phyloP scores from a whole-genome alignment of 2,113 vertebrate genomes.

The Ailurus styani region DNA sequence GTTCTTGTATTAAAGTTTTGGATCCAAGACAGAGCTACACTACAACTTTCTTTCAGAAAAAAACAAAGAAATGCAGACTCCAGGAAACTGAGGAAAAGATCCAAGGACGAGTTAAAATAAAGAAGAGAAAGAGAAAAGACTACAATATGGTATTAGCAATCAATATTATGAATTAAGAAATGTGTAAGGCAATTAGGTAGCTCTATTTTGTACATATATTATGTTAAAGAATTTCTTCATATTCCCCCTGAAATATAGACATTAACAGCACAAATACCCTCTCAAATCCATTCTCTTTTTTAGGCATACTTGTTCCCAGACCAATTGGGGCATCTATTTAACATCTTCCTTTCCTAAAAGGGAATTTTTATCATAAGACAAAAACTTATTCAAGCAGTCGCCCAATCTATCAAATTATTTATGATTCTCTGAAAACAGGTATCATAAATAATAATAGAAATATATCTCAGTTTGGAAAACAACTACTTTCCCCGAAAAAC shows the following conservation, averaged over 20 bases:
- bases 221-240: background rate
- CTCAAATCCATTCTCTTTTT: background rate
- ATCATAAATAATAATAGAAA: background rate
- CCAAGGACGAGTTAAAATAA: constrained; percentile 46
- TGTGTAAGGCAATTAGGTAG: background rate
- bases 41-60: constrained; percentile 52
- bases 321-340: background rate
- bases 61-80: constrained; percentile 34
- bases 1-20: constrained; percentile 27
- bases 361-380: background rate
- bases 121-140: constrained; percentile 46
- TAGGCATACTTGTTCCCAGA: background rate
- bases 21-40: constrained; percentile 43
- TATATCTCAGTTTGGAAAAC: constrained; percentile 17
- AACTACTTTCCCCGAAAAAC: background rate
- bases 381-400: background rate
- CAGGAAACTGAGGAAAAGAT: constrained; percentile 45
- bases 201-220: background rate
- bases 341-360: constrained; percentile 1
- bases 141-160: background rate
- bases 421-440: background rate
- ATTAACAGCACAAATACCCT: background rate
- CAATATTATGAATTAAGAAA: constrained; percentile 30
- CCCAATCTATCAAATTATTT: constrained; percentile 1
- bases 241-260: background rate